Evolutionary conservation across 2,113 vertebrate species (phyloP).

Genomic region (Isichthys henryi): DNA sequence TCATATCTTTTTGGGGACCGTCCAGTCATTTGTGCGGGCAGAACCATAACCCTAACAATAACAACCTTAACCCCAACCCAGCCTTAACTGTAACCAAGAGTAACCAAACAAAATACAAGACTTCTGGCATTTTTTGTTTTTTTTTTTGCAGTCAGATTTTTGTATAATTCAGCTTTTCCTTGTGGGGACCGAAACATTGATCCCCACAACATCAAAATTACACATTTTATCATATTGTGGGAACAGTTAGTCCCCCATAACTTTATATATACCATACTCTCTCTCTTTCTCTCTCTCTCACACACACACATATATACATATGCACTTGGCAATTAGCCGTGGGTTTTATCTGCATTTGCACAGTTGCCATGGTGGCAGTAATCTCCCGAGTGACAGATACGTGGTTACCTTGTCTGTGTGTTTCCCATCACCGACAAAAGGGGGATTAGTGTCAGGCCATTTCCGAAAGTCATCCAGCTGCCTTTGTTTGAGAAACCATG

Average conservation of each 20-base stretch:
- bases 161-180: neutral
- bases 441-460: neutral
- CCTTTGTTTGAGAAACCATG: neutral
- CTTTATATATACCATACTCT: too few species aligned
- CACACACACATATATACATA: neutral
- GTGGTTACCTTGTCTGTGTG: neutral
- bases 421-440: neutral
- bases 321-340: neutral
- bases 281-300: too few species aligned
- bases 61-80: neutral
- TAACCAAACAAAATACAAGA: neutral
- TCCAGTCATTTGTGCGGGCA: neutral
- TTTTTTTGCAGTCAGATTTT: neutral
- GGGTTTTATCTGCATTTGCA: constrained; percentile 2
- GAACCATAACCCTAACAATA: neutral
- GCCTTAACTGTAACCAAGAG: neutral
- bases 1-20: neutral
- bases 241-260: too few species aligned
- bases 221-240: too few species aligned
- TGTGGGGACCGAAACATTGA: neutral
- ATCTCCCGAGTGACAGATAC: constrained; percentile 9
- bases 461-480: neutral
- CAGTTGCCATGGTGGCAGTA: constrained; percentile 9
- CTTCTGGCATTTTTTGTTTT: neutral
- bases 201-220: neutral